Evolutionary conservation across 2,113 vertebrate species (phyloP), one percentile per base, ranked within the genome.

Genomic region (Sinocyclocheilus rhinocerous): DNA sequence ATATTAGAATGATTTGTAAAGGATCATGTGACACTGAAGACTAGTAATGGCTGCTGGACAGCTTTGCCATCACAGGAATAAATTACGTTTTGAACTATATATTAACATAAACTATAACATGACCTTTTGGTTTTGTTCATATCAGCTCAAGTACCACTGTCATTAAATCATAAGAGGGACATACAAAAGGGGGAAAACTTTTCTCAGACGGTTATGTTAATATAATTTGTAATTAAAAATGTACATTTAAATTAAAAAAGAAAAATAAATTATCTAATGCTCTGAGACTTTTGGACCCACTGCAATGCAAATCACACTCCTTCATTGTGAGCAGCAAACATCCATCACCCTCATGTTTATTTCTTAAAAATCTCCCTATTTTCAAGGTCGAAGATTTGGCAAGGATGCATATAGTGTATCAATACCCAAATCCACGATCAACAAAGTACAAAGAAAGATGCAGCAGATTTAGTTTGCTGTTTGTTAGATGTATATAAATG

Each of bases 401-500:
- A 45, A 45, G 70, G 36, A 45, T 73, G 10, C 33, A 42, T n/a
- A 12, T 45, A 6, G 6, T 2, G 2, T 57, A 59, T 55, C 26
- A 33, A 20, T 29, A 33, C 15, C 26, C 24, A 9, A 33, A 77
- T 33, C 1, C 76, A 77, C 18, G 15, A 55, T 55, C 50, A 55
- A 26, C 75, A 52, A 55, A 48, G 12, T 22, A 48, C 22, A 48
- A 36, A 26, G n/a, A 50, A 33, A 77, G 15, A 20, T 8, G 15
- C 48, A 20, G 5, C 15, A 20, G 76, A 77, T 24, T 48, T 42
- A 7, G 4, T 15, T 76, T 48, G 15, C 13, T 18, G 48, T 52
- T 52, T 52, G 48, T 55, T 18, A 77, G 15, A 39, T 79, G 42
- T 79, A n/a, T 79, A 61, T 39, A 61, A n/a, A 63, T 80, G 22